phyloP scores from a whole-genome alignment of 2,113 vertebrate species.

The Prietella phreatophila region DNA sequence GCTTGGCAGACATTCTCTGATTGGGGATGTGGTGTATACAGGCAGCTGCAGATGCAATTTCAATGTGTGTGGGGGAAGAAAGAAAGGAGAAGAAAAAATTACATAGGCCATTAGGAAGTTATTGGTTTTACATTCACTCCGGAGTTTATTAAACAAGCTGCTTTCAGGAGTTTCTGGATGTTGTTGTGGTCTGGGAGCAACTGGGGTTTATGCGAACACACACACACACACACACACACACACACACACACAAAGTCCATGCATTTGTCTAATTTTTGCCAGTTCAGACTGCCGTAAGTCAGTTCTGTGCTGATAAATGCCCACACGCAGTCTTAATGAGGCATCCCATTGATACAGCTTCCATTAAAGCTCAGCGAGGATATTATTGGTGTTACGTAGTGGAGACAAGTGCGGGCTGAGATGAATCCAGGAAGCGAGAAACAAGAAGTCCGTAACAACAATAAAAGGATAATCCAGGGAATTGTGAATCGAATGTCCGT shows the following conservation, averaged over 20 bases:
- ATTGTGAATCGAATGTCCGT: too few relatives aligned
- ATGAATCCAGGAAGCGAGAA: too few relatives aligned
- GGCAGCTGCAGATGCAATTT: conserved; percentile 38
- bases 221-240: neutral
- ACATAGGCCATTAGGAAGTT: conserved; percentile 31
- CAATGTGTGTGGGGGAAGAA: neutral
- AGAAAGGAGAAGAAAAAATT: neutral
- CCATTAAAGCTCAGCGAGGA: conserved; percentile 6
- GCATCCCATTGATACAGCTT: conserved; percentile 1
- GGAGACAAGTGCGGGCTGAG: too few relatives aligned
- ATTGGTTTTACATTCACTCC: conserved; percentile 36
- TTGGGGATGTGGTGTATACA: conserved; percentile 57
- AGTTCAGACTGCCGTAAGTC: conserved; percentile 4
- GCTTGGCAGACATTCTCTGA: conserved; percentile 51
- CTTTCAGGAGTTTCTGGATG: neutral
- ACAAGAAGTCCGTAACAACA: too few relatives aligned
- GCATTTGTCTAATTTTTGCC: conserved; percentile 14
- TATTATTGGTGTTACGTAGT: too few relatives aligned
- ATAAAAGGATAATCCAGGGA: too few relatives aligned
- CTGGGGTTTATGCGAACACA: neutral
- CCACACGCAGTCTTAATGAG: conserved; percentile 3
- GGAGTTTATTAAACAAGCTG: conserved; percentile 47
- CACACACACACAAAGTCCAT: neutral
- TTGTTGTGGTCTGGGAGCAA: neutral
- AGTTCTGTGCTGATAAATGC: conserved; percentile 10